Evolutionary conservation across 2,113 vertebrate genomes (phyloP), one percentile per base, ranked within the genome.

Genomic region (Tragelaphus imberbis): DNA sequence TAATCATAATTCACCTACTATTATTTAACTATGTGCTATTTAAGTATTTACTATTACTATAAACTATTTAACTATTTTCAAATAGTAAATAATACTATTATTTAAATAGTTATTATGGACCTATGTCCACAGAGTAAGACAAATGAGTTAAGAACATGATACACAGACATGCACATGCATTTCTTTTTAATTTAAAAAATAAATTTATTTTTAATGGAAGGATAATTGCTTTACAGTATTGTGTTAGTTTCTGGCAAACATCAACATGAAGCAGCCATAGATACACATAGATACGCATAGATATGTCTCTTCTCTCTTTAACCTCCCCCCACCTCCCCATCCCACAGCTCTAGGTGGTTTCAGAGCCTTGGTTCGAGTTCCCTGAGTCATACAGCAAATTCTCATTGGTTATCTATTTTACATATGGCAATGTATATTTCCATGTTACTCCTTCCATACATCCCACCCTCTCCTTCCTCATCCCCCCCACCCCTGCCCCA

Each of bases 401-500:
- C n/a, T 71, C 68, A 71, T 6, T 71, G 65, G 19, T 23, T 36
- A 71, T 36, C 68, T 71, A 6, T 40, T 71, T 40, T 21, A 71
- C 68, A 40, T 23, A 5, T 40, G n/a, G 68, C 36, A 71, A 71
- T 71, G 68, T 12, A 23, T 23, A 40, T 71, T 71, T 71, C 19
- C 68, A 40, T 12, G 19, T 19, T n/a, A 40, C 68, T 71, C n/a
- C 23, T 71, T 71, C 19, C 68, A 71, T 23, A 40, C 68, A 40
- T 71, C 19, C n/a, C 68, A 71, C 19, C 10, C 4, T 71, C 19
- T 71, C n/a, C 19, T 71, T 71, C 19, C n/a, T 71, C 10, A 19
- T 9, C 8, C 10, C 4, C 17, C 2, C 2, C 21, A 9, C 3
- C 3, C 23, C 56, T 4, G 3, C 17, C 3, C 65, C 3, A 40